These are phyloP conservation scores for Acrocera orbiculus DNA, from an alignment of 2,888 invertebrate species.

Conservation along the genomic window DNA sequence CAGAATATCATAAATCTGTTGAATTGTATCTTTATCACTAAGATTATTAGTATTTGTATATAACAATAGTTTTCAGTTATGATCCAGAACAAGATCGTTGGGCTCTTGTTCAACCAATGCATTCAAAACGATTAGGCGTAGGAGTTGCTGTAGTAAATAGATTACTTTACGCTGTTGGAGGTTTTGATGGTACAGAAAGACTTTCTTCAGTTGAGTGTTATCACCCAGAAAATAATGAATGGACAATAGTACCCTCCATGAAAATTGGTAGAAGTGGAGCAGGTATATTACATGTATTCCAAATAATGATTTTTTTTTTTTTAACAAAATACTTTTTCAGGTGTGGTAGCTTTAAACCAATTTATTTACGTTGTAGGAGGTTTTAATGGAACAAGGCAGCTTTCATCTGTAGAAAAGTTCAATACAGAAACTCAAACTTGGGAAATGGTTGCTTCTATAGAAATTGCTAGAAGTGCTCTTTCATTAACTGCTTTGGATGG, in stretches of 20 bases:
- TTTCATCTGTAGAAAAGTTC: slow-evolving; percentile 70
- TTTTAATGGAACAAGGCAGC: slow-evolving; percentile 71
- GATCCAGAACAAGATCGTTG: slow-evolving; percentile 74
- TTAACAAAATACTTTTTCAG: slow-evolving; percentile 27
- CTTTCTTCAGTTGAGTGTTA: slow-evolving; percentile 74
- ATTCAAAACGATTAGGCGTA: slow-evolving; percentile 60
- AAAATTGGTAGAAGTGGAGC: slow-evolving; percentile 65
- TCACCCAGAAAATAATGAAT: slow-evolving; percentile 81
- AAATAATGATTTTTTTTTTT: slow-evolving; percentile 1
- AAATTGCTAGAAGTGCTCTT: slow-evolving; percentile 69
- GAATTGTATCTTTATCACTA: slow-evolving; percentile 48
- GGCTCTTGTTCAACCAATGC: slow-evolving; percentile 59
- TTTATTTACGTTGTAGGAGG: slow-evolving; percentile 88
- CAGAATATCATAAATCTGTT: slow-evolving; percentile 70
- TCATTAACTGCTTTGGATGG: slow-evolving; percentile 73
- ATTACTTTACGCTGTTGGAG: slow-evolving; percentile 67
- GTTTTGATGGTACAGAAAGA: slow-evolving; percentile 67
- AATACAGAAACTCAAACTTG: slow-evolving; percentile 68
- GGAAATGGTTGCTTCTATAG: slow-evolving; percentile 59
- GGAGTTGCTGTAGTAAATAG: slow-evolving; percentile 65
- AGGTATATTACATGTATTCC: slow-evolving; percentile 34
- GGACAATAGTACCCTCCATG: slow-evolving; percentile 70
- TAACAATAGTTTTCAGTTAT: slow-evolving; percentile 39
- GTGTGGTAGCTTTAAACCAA: slow-evolving; percentile 69
- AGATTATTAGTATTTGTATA: not conserved